Percentiles rank a stretch among this genome's conserved stretches.
phyloP scores from a whole-genome alignment of 2,888 invertebrate species.

The Lypha dubia region DNA sequence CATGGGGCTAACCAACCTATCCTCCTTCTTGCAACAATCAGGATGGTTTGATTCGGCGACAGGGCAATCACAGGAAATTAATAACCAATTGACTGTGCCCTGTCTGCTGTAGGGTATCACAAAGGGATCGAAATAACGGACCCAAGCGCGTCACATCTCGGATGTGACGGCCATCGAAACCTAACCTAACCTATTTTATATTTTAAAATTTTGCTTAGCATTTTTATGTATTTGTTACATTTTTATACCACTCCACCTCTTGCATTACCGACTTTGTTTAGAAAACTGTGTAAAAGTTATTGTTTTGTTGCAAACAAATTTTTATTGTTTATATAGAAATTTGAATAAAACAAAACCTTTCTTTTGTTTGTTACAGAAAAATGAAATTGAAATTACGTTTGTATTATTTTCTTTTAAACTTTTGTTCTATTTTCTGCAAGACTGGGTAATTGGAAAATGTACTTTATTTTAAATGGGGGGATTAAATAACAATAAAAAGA shows the following conservation, averaged over 20 bases:
- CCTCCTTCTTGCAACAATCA: too few relatives aligned
- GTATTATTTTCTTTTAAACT: constrained; percentile 28
- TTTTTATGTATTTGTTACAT: constrained; percentile 8
- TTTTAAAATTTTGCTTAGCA: neutral
- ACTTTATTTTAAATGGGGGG: constrained; percentile 10
- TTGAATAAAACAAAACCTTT: constrained; percentile 50
- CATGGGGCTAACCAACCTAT: too few relatives aligned
- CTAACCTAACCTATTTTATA: too few relatives aligned
- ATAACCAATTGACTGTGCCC: too few relatives aligned
- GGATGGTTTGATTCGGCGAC: too few relatives aligned
- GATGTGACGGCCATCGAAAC: too few relatives aligned
- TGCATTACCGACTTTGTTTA: neutral
- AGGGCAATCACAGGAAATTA: too few relatives aligned
- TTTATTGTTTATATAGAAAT: constrained; percentile 44
- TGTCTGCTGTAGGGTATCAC: too few relatives aligned
- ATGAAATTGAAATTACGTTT: constrained; percentile 15
- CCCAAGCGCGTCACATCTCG: too few relatives aligned
- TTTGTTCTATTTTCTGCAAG: constrained; percentile 32
- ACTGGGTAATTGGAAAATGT: constrained; percentile 67
- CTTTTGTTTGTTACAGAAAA: constrained; percentile 22
- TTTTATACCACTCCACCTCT: neutral
- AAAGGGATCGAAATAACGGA: too few relatives aligned
- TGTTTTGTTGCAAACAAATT: neutral
- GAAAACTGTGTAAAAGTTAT: neutral
- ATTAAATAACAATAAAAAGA: constrained; percentile 16